Evolutionary conservation across 2,888 invertebrate genomes (phyloP).

Genomic region (Anthophora plumipes): DNA sequence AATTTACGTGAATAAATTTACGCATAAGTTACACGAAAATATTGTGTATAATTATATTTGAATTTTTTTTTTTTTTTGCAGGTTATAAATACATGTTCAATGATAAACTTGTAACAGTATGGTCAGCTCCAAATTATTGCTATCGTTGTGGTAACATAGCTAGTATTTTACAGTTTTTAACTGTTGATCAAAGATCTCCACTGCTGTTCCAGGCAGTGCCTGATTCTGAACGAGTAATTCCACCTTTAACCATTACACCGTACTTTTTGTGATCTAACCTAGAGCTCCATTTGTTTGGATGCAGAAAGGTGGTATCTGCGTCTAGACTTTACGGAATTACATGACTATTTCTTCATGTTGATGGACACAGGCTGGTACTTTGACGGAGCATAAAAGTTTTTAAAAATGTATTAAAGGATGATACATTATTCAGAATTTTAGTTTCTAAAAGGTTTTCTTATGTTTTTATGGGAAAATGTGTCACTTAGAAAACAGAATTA

Average conservation of each 20-base stretch:
- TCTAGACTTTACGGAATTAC: slow-evolving; percentile 73
- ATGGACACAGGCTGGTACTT: slow-evolving; percentile 73
- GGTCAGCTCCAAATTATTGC: slow-evolving; percentile 99
- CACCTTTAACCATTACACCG: slow-evolving; percentile 96
- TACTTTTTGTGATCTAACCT: slow-evolving; percentile 93
- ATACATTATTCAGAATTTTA: slow-evolving; percentile 55
- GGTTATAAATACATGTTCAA: slow-evolving; percentile 99
- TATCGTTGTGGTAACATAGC: slow-evolving; percentile 99
- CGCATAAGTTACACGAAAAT: neutral
- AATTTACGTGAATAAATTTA: neutral
- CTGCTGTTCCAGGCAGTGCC: slow-evolving; percentile 98
- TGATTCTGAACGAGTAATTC: slow-evolving; percentile 96
- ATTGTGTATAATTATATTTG: neutral
- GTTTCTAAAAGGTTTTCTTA: slow-evolving; percentile 47
- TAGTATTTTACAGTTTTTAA: slow-evolving; percentile 96
- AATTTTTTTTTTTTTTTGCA: slow-evolving; percentile 82
- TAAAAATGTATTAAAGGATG: slow-evolving; percentile 32
- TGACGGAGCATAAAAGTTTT: slow-evolving; percentile 70
- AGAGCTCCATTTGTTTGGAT: slow-evolving; percentile 75
- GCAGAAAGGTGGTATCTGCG: slow-evolving; percentile 72
- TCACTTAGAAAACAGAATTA: slow-evolving; percentile 47
- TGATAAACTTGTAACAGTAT: slow-evolving; percentile 98
- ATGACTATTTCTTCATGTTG: slow-evolving; percentile 69
- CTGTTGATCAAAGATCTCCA: slow-evolving; percentile 90
- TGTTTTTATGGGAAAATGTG: slow-evolving; percentile 48